A percentile compares a stretch with the other conserved stretches of the same genome.
Evolutionary conservation across 2,113 vertebrate species (phyloP).

Genomic region (Sinocyclocheilus grahami): DNA sequence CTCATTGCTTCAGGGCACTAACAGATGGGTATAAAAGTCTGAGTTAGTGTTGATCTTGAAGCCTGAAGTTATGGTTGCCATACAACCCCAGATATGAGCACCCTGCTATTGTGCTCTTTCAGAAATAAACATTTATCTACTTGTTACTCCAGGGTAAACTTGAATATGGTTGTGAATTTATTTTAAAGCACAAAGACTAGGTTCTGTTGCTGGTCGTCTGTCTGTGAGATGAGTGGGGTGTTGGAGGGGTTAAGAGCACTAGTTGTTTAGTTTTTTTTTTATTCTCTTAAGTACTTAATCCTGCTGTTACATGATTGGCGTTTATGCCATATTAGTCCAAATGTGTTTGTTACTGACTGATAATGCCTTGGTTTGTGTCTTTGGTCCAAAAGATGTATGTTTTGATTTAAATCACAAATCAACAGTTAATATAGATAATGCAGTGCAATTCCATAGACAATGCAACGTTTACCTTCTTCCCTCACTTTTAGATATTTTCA

Average conservation of each 20-base stretch:
- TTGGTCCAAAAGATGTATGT: background rate
- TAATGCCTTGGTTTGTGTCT: background rate
- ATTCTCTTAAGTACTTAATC: conserved; percentile 1
- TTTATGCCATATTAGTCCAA: background rate
- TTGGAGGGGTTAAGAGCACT: background rate
- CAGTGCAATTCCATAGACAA: background rate
- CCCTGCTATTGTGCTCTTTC: background rate
- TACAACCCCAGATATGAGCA: background rate
- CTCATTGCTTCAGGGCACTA: background rate
- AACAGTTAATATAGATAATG: background rate
- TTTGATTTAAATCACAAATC: background rate
- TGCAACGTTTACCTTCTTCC: background rate
- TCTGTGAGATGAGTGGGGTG: background rate
- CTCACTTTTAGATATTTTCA: background rate
- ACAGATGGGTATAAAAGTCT: conserved; percentile 8
- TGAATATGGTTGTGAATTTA: background rate
- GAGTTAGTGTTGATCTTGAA: background rate
- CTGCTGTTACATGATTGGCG: conserved; percentile 1
- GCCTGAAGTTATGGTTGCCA: conserved; percentile 8
- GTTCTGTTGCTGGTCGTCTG: background rate
- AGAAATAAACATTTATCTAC: background rate
- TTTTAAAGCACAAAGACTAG: conserved; percentile 2
- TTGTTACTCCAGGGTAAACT: background rate
- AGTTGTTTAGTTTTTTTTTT: background rate
- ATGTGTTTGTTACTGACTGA: background rate